phyloP scores from a whole-genome alignment of 2,797 vertebrate species.

The Danio albolineatus region DNA sequence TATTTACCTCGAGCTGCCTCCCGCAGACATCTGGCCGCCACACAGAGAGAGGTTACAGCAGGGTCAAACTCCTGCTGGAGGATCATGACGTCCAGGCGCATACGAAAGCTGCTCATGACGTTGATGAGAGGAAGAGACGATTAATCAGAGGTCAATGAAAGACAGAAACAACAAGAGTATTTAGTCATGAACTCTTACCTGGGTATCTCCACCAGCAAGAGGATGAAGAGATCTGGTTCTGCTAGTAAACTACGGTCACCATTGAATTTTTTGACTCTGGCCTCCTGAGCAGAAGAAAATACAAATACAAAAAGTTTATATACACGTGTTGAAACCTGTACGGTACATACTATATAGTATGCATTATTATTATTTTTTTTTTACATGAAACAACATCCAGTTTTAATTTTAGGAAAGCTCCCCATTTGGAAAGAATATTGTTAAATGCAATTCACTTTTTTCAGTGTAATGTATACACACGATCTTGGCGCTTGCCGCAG shows the following conservation, averaged over 20 bases:
- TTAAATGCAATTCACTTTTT: too few species aligned
- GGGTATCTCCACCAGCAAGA: constrained; percentile 80
- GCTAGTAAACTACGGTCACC: constrained; percentile 77
- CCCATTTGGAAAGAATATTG: too few species aligned
- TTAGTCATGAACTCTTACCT: constrained; percentile 70
- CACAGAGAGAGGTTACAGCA: constrained; percentile 83
- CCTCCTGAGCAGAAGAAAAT: constrained; percentile 71
- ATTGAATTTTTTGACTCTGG: constrained; percentile 74
- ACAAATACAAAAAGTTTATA: background rate
- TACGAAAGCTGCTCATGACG: constrained; percentile 76
- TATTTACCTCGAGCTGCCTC: constrained; percentile 84
- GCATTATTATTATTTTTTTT: too few species aligned
- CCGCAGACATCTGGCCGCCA: constrained; percentile 84
- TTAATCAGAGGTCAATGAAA: constrained; percentile 39
- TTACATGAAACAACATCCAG: too few species aligned
- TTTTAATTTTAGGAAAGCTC: too few species aligned
- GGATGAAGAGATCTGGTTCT: constrained; percentile 83
- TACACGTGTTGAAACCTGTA: background rate
- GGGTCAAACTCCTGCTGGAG: constrained; percentile 87
- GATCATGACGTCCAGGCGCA: constrained; percentile 84
- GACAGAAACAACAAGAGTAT: background rate
- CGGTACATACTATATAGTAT: too few species aligned
- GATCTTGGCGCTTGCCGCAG: too few species aligned
- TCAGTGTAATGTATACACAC: too few species aligned
- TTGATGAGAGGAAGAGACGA: constrained; percentile 30